Evolutionary conservation across 2,888 invertebrate genomes (phyloP).

Genomic region (Pterobdella sp.): DNA sequence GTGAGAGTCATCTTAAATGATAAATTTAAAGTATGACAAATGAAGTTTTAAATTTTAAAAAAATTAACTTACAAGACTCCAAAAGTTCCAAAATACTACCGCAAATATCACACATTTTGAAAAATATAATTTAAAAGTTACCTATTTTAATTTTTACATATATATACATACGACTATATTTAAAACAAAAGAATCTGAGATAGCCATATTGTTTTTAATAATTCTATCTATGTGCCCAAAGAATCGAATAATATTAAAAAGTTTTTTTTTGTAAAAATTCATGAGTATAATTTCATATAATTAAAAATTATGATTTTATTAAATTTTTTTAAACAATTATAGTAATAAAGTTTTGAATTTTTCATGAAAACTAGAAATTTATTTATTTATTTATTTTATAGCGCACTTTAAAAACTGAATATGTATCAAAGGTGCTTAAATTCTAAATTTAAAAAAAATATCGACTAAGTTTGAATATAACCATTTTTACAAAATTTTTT

Average conservation of each 20-base stretch:
- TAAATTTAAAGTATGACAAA: conserved; percentile 8
- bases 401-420: not conserved
- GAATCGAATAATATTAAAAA: not conserved
- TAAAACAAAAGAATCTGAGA: conserved; percentile 1
- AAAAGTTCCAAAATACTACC: conserved; percentile 84
- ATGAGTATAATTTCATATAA: not conserved
- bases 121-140: conserved; percentile 2
- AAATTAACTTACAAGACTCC: conserved; percentile 65
- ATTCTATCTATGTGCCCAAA: conserved; percentile 12
- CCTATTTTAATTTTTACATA: not conserved
- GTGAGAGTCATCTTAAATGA: conserved; percentile 42
- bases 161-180: not conserved
- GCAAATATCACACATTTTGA: conserved; percentile 81
- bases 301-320: not conserved
- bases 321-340: not conserved
- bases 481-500: too few species aligned
- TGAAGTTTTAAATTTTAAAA: conserved; percentile 9
- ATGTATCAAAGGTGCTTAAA: not conserved
- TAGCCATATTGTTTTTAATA: conserved; percentile 17
- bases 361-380: not conserved
- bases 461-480: too few species aligned
- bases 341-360: not conserved
- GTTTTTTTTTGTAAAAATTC: not conserved
- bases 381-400: not conserved
- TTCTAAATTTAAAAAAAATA: not conserved